phyloP scores from a whole-genome alignment of 2,888 invertebrate genomes.

The Megaustenia siamemsis region DNA sequence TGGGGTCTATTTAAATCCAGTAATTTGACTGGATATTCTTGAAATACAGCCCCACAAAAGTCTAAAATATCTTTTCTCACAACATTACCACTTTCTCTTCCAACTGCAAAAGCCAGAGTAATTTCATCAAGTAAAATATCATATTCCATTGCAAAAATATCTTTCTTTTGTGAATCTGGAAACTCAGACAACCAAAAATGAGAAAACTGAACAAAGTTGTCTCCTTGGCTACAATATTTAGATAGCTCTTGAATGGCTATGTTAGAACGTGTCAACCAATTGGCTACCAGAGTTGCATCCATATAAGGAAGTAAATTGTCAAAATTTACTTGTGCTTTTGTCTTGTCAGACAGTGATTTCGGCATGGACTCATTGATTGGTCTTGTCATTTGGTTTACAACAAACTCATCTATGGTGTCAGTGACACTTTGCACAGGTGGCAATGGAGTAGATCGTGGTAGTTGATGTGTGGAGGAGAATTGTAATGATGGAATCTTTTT shows the following conservation, averaged over 20 bases:
- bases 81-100: slow-evolving; percentile 71
- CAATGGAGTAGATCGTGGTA: slow-evolving; percentile 68
- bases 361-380: slow-evolving; percentile 6
- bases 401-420: neutral
- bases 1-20: slow-evolving; percentile 72
- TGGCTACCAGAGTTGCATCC: slow-evolving; percentile 77
- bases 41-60: slow-evolving; percentile 74
- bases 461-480: slow-evolving; percentile 64
- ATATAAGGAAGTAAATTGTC: slow-evolving; percentile 76
- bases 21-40: slow-evolving; percentile 77
- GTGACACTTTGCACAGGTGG: slow-evolving; percentile 63
- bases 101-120: slow-evolving; percentile 75
- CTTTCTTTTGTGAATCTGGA: slow-evolving; percentile 72
- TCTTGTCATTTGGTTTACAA: neutral
- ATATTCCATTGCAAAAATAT: slow-evolving; percentile 77
- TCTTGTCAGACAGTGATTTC: neutral
- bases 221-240: slow-evolving; percentile 69
- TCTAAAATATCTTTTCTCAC: slow-evolving; percentile 69
- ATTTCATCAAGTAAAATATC: slow-evolving; percentile 76
- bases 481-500: slow-evolving; percentile 56
- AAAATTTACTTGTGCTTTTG: slow-evolving; percentile 66
- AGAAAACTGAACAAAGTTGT: slow-evolving; percentile 78
- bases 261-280: slow-evolving; percentile 76
- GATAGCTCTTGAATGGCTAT: slow-evolving; percentile 70
- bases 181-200: slow-evolving; percentile 79